Conservation (phyloP, 2,797 vertebrate species). For the Diceros bicornis region DNA sequence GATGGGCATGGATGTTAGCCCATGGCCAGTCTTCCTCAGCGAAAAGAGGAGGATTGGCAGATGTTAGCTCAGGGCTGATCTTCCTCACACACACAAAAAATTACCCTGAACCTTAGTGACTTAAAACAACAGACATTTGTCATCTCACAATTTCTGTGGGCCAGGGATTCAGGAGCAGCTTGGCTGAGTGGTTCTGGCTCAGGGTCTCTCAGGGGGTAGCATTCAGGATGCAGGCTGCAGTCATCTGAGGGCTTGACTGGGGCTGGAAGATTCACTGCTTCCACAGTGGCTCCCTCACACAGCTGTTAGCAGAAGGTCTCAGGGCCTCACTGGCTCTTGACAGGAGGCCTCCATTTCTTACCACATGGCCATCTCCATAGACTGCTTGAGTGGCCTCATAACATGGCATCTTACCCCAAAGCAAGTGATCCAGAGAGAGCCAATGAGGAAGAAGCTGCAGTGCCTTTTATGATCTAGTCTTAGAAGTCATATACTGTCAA, state of each 20-base stretch:
- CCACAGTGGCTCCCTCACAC: background rate
- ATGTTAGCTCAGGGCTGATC: too few relatives aligned
- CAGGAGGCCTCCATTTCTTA: background rate
- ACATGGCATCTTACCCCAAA: background rate
- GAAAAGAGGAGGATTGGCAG: too few relatives aligned
- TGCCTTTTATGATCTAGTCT: background rate
- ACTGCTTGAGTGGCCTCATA: background rate
- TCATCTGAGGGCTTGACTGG: background rate
- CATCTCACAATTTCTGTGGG: constrained; percentile 11
- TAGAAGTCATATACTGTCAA: background rate
- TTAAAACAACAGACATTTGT: background rate
- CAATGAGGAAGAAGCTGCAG: background rate
- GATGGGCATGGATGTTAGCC: too few relatives aligned
- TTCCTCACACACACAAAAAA: background rate
- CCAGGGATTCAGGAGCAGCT: background rate
- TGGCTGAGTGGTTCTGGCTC: background rate
- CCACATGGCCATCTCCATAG: background rate
- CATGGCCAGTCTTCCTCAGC: too few relatives aligned
- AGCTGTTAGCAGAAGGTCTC: background rate
- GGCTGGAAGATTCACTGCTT: background rate
- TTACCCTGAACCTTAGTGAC: background rate
- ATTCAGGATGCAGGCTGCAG: background rate
- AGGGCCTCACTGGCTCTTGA: background rate
- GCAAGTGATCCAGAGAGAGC: background rate
- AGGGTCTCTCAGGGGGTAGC: background rate